Conservation (phyloP, 1,140 invertebrate genomes). For the Scaptodrosophila lebanonensis region DNA sequence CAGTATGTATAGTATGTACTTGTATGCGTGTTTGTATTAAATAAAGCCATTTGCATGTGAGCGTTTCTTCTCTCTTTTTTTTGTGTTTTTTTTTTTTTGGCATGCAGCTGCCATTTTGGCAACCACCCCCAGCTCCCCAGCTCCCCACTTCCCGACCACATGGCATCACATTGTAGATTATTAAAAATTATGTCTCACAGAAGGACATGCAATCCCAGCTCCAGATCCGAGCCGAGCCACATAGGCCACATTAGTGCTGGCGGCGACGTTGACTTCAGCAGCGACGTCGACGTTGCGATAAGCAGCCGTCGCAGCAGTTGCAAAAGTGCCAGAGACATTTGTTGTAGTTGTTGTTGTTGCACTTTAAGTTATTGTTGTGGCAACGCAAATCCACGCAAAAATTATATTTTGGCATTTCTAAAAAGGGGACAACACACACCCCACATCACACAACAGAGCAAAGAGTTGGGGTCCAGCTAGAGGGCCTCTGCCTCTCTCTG, state of each 20-base stretch:
- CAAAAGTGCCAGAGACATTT: constrained; percentile 53
- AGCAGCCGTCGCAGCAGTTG: constrained; percentile 58
- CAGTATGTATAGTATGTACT: too few relatives aligned
- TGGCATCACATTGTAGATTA: constrained; percentile 64
- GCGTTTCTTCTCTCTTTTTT: too few relatives aligned
- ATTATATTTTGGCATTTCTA: constrained; percentile 71
- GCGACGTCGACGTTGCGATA: constrained; percentile 57
- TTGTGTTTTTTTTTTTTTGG: too few relatives aligned
- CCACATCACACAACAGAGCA: too few relatives aligned
- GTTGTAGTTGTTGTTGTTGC: constrained; percentile 19
- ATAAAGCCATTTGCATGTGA: constrained; percentile 72
- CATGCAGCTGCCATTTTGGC: not conserved
- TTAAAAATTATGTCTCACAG: constrained; percentile 73
- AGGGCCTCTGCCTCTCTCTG: too few relatives aligned
- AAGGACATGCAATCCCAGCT: constrained; percentile 61
- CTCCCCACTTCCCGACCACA: constrained; percentile 15
- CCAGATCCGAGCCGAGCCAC: constrained; percentile 30
- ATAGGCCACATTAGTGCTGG: constrained; percentile 65
- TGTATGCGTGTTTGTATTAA: too few relatives aligned
- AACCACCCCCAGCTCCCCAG: not conserved
- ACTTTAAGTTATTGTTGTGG: constrained; percentile 24
- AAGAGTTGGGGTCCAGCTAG: too few relatives aligned
- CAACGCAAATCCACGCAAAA: constrained; percentile 67
- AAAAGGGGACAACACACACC: constrained; percentile 33
- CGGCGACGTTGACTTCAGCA: constrained; percentile 13